Conservation (phyloP, 2,888 invertebrate genomes). For the Xestia xanthographa region DNA sequence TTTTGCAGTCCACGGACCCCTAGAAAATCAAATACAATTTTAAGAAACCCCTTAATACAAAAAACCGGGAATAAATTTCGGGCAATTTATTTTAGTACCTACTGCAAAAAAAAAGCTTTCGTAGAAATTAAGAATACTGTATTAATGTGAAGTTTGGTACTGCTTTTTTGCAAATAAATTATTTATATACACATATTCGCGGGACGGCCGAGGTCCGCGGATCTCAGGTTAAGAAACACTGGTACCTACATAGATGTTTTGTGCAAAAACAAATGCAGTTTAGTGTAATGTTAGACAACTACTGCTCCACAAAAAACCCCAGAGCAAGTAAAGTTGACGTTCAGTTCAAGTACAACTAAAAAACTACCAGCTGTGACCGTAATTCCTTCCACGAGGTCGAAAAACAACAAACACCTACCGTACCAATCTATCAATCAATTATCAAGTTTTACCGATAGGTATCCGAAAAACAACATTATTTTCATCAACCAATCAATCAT, state of each 20-base stretch:
- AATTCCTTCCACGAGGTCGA: neutral
- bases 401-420: conserved; percentile 3
- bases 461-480: conserved; percentile 27
- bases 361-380: neutral
- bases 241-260: neutral
- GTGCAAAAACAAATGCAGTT: neutral
- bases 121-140: too few species aligned
- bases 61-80: too few species aligned
- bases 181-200: too few species aligned
- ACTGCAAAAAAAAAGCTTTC: too few species aligned
- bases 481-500: conserved; percentile 29
- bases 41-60: too few species aligned
- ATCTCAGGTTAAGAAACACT: too few species aligned
- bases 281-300: neutral
- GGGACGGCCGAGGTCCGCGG: too few species aligned
- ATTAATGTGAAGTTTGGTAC: too few species aligned
- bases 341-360: neutral
- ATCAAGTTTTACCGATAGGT: conserved; percentile 15
- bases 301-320: neutral
- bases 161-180: too few species aligned
- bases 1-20: too few species aligned
- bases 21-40: too few species aligned
- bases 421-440: conserved; percentile 34
- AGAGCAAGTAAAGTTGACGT: neutral
- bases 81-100: too few species aligned